phyloP scores from a whole-genome alignment of 2,888 invertebrate genomes.

The Myopa testacea region DNA sequence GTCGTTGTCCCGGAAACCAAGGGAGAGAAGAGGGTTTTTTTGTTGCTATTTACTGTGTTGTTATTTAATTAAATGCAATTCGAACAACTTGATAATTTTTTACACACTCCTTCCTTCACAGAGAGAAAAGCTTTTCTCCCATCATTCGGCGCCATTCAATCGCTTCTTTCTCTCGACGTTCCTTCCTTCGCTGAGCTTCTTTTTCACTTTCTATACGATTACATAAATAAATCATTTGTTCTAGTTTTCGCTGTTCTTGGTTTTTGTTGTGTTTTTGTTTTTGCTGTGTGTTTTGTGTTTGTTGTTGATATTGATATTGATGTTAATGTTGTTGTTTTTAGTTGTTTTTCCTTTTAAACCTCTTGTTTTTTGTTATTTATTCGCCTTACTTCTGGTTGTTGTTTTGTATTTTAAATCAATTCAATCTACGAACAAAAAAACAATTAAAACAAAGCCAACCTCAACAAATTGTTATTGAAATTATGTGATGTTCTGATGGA shows the following conservation, averaged over 20 bases:
- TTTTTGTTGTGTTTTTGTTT: background rate
- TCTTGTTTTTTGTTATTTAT: too few relatives aligned
- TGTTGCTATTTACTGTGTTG: background rate
- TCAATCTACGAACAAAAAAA: too few relatives aligned
- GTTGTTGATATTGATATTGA: too few relatives aligned
- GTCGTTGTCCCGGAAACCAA: background rate
- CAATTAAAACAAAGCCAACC: too few relatives aligned
- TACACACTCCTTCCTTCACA: background rate
- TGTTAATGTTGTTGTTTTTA: too few relatives aligned
- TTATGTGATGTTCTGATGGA: too few relatives aligned
- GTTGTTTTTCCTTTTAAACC: too few relatives aligned
- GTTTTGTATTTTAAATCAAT: too few relatives aligned
- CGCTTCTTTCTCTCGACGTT: background rate
- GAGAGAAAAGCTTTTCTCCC: background rate
- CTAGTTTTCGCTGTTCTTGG: background rate
- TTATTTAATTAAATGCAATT: background rate
- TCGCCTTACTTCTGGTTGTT: too few relatives aligned
- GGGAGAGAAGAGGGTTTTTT: background rate
- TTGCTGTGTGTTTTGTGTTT: too few relatives aligned
- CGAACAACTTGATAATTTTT: background rate
- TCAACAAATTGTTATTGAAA: too few relatives aligned
- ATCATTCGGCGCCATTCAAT: background rate
- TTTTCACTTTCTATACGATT: conserved; percentile 1
- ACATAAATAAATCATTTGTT: background rate
- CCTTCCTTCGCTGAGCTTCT: background rate